Evolutionary conservation across 1,140 invertebrate species (phyloP), one percentile per base, ranked within the genome.

Genomic region (Bombus waltoni): DNA sequence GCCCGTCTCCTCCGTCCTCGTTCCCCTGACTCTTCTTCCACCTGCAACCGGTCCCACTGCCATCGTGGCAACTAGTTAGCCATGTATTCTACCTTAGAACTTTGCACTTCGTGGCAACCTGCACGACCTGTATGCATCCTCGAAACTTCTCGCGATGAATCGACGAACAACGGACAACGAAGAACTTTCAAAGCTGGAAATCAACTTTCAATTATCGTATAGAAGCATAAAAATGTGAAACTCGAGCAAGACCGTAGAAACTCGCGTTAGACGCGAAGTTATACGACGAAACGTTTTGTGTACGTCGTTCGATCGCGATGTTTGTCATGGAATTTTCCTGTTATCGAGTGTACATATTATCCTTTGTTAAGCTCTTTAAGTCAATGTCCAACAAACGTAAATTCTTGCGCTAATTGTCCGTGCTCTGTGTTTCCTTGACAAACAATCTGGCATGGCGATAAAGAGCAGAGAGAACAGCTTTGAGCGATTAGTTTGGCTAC

Each of bases 91-190:
- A 66, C 25, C 62, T 25, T 80, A 84, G 79, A 93, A 93, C 91
- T 94, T 93, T 91, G 87, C 89, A 91, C 90, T 92, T 73, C 73
- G 87, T 75, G 86, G 40, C 53, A n/a, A 32, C 74, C 11, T 28
- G 74, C 53, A 18, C 53, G 74, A 47, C 74, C 13, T 72, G 42
- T n/a, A 71, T 28, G 70, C 70, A 18, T 13, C 74, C 53, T n/a
- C 74, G 15, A 76, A 91, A 91, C 88, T 93, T 93, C 91, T 90
- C 71, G 75, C 88, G 85, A 93, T 90, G 82, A 92, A 90, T 92
- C 91, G 89, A 92, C 92, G 78, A 89, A 76, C 74, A 53, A 42
- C 5, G 25, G 47, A 8, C 32, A 32, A 40, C 11, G 42, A 28
- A 32, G 0, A 74, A 66, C 42, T 74, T 70, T 6, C 13, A 1